Conservation (phyloP, 2,888 invertebrate species). For the Cheilosia pagana region DNA sequence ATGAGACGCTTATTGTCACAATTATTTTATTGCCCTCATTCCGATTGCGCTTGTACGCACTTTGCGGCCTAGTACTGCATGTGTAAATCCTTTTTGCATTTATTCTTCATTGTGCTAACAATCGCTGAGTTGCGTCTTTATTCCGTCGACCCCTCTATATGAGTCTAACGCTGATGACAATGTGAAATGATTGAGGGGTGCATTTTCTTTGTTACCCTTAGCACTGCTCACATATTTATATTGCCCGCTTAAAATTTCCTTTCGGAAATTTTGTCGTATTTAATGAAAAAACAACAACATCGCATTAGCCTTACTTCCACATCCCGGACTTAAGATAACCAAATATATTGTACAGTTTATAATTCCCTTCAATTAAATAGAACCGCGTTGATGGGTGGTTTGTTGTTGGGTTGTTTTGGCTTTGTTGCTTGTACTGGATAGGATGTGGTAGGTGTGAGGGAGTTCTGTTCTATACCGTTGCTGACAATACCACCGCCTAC, state of each 20-base stretch:
- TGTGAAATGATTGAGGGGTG: conserved; percentile 57
- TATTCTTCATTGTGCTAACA: conserved; percentile 65
- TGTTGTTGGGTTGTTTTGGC: conserved; percentile 71
- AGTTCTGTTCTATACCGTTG: conserved; percentile 15
- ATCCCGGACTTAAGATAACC: conserved; percentile 64
- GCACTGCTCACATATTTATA: conserved; percentile 41
- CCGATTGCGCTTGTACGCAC: conserved; percentile 71
- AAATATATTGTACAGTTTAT: conserved; percentile 70
- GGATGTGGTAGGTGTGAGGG: conserved; percentile 54
- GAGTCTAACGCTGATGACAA: conserved; percentile 39
- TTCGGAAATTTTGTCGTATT: conserved; percentile 69
- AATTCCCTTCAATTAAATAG: conserved; percentile 72
- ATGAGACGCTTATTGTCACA: conserved; percentile 84
- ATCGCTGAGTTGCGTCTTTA: conserved; percentile 49
- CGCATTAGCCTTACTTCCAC: conserved; percentile 67
- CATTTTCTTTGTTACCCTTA: conserved; percentile 52
- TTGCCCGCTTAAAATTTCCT: conserved; percentile 50
- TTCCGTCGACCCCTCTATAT: conserved; percentile 42
- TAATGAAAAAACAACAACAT: conserved; percentile 75
- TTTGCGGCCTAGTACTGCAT: conserved; percentile 71
- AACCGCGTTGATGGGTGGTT: conserved; percentile 72
- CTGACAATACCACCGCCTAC: conserved; percentile 41
- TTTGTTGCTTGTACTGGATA: conserved; percentile 65
- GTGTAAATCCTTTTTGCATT: conserved; percentile 73
- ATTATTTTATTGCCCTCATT: conserved; percentile 81